Base-by-base conservation (phyloP, 2,888 invertebrate species). In the Rhingia rostrata region DNA sequence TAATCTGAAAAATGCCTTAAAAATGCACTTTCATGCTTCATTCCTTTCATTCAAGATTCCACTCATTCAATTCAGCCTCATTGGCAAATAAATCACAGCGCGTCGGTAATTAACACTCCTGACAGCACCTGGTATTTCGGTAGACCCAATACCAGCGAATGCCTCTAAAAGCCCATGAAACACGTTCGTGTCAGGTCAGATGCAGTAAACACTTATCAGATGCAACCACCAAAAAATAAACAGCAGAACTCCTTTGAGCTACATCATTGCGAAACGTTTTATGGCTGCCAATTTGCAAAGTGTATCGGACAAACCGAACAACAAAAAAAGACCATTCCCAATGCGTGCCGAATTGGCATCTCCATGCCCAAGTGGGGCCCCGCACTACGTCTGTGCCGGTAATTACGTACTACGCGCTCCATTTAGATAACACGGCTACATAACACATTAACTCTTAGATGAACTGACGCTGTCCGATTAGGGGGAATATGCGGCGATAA, bases 381-480 rank as follows among this genome's bases (percentile, higher is more conserved):
- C 51, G 70, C 37, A 45, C 39, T 67, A 51, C 14, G 56, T 41
- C 37, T 41, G 58, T 33, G 54, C 41, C 43, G n/a, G 58, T 66
- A 66, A 61, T 66, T 77, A 77, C 61, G 61, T 73, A 32, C 47
- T 63, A 63, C 72, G 78, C 67, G 82, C 70, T 73, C 82, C 72
- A 83, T 67, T 83, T 83, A 83, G 78, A 83, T 83, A 83, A 83
- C 67, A 47, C 61, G 60, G 66, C 82, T 67, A 77, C 61, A 39
- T 69, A 77, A 54, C 43, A 47, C 75, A 67, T 30, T 60, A 43
- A 61, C 53, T 67, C 53, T 12, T 72, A 66, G 72, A 61, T 77
- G 77, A 72, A 67, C 67, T 83, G 69, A 81, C 69, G 67, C 63
- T 74, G 54, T 51, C 73, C 67, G 74, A 81, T 81, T 67, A 63